A percentile compares a stretch with the other conserved stretches of the same genome.
Evolutionary conservation across 2,113 vertebrate genomes (phyloP).

Genomic region (Tenebrosternarchus preto): DNA sequence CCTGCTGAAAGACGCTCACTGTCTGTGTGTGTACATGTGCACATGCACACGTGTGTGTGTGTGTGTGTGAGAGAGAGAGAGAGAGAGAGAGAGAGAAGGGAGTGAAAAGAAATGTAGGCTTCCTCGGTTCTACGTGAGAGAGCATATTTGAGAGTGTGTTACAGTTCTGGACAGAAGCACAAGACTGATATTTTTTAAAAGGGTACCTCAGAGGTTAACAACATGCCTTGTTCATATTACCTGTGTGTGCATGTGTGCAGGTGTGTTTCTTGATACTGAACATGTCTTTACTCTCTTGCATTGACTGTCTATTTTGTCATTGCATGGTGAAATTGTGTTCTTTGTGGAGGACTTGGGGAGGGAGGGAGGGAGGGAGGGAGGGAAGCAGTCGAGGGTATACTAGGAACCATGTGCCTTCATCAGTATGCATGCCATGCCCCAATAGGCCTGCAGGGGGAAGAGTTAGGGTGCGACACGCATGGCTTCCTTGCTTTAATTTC

Average conservation of each 20-base stretch:
- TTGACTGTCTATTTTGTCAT: conserved; percentile 29
- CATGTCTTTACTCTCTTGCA: conserved; percentile 15
- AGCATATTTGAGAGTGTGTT: neutral
- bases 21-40: conserved; percentile 11
- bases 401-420: conserved; percentile 50
- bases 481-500: conserved; percentile 58
- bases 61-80: neutral
- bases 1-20: conserved; percentile 42
- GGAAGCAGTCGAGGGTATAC: conserved; percentile 16
- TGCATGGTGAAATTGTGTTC: conserved; percentile 17
- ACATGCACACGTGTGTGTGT: neutral
- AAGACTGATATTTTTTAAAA: neutral
- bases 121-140: conserved; percentile 1
- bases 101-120: neutral
- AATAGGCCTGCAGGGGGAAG: conserved; percentile 53
- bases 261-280: neutral
- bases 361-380: conserved; percentile 16
- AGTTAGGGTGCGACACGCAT: conserved; percentile 58
- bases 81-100: neutral
- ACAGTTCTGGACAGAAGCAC: neutral
- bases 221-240: neutral
- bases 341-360: conserved; percentile 30
- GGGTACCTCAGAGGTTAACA: neutral
- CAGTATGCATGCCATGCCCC: conserved; percentile 53
- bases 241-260: neutral